Evolutionary conservation across 2,797 vertebrate genomes (phyloP).

Genomic region (Oreortyx pictus): DNA sequence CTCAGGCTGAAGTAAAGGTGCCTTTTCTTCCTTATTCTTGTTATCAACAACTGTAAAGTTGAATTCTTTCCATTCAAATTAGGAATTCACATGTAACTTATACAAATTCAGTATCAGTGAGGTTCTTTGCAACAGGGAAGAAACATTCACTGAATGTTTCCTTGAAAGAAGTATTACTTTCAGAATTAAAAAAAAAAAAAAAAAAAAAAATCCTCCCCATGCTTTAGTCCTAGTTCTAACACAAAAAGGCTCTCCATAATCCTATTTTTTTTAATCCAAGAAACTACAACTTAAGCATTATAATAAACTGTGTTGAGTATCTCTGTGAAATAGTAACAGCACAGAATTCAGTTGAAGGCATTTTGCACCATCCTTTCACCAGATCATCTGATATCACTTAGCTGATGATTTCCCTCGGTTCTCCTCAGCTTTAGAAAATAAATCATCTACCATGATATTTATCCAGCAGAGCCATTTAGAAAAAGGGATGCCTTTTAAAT

Average conservation of each 20-base stretch:
- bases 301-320: background rate
- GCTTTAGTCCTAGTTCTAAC: background rate
- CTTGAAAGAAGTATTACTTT: background rate
- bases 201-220: background rate
- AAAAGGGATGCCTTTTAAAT: background rate
- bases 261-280: background rate
- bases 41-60: background rate
- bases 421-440: background rate
- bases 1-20: background rate
- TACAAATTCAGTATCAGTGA: background rate
- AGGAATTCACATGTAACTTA: background rate
- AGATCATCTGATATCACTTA: background rate
- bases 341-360: background rate
- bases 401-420: background rate
- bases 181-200: background rate
- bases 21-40: background rate
- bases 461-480: background rate
- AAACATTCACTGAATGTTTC: background rate
- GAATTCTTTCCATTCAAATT: background rate
- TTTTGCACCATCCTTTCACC: background rate
- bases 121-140: background rate
- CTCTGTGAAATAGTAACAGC: background rate
- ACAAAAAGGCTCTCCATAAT: background rate
- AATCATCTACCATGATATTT: background rate
- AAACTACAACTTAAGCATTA: background rate